Evolutionary conservation across 2,797 vertebrate species (phyloP), one percentile per base, ranked within the genome.

Genomic region (Hafferia zeledoni): DNA sequence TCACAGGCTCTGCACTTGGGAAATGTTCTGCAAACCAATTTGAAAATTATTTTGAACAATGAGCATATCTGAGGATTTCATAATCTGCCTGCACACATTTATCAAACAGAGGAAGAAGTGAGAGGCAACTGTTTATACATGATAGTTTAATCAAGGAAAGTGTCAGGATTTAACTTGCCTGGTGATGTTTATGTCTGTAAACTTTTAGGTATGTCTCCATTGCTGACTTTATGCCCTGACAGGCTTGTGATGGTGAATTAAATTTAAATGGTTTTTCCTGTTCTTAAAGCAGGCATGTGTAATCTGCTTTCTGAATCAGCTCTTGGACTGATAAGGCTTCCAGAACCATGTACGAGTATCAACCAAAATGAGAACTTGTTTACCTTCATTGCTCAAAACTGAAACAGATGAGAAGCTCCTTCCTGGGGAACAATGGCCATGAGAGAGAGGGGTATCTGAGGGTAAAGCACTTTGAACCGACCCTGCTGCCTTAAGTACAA

Each of bases 1-100:
- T 88, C 56, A 23, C n/a, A 70, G 39, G 18, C 47, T 75, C 49
- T 87, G 60, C 44, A 46, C 39, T 64, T 79, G 55, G 28, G 77
- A 90, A 96, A 80, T 17, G 7, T 61, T 92, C 72, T 60, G 64
- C 70, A 83, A 94, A 83, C 20, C 49, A 74, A 18, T 78, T 64
- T 95, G 68, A 92, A 90, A 93, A 49, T 75, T 2, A 17, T 81
- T 94, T 80, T 84, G 65, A 91, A 93, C 94, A 52, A 83, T 39
- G 77, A 83, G 33, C 13, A 13, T 71, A 56, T 67, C 46, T 83
- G 65, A 67, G 47, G 77, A 92, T 90, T 64, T 61, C 0, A 2
- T 35, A 89, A 85, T 90, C 71, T 90, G 61, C 59, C 70, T 85
- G 83, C 35, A 63, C 64, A 53, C 18, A 57, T 93, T 94, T 87